Evolutionary conservation across 2,113 vertebrate genomes (phyloP).

Genomic region (Tychaedon coryphoeus): DNA sequence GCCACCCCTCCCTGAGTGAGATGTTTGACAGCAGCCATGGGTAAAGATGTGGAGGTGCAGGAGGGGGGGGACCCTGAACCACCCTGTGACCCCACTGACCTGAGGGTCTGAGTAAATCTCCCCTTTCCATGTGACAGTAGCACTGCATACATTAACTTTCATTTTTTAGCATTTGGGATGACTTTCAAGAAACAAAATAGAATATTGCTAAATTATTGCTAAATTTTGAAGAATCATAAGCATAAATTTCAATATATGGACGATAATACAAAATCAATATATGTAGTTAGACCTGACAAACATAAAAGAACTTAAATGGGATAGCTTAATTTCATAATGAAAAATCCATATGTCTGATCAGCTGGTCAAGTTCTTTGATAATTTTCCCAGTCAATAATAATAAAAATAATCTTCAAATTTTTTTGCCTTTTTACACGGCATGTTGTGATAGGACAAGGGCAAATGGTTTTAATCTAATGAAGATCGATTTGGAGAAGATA

Average conservation of each 20-base stretch:
- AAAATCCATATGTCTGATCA: background rate
- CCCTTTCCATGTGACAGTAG: background rate
- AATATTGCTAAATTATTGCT: background rate
- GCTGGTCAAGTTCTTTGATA: background rate
- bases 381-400: background rate
- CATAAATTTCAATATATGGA: background rate
- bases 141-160: background rate
- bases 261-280: background rate
- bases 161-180: background rate
- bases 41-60: background rate
- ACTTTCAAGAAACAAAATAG: background rate
- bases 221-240: background rate
- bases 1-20: fast-evolving
- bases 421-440: background rate
- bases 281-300: background rate
- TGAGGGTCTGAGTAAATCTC: background rate
- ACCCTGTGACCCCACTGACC: too few species aligned
- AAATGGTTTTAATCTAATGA: background rate
- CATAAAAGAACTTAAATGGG: background rate
- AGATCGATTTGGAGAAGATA: background rate
- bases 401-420: background rate
- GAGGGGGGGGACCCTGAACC: background rate
- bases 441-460: background rate
- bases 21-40: background rate
- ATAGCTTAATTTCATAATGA: background rate